Base-by-base conservation (phyloP, 2,113 vertebrate species). In the Syrrhaptes paradoxus region DNA sequence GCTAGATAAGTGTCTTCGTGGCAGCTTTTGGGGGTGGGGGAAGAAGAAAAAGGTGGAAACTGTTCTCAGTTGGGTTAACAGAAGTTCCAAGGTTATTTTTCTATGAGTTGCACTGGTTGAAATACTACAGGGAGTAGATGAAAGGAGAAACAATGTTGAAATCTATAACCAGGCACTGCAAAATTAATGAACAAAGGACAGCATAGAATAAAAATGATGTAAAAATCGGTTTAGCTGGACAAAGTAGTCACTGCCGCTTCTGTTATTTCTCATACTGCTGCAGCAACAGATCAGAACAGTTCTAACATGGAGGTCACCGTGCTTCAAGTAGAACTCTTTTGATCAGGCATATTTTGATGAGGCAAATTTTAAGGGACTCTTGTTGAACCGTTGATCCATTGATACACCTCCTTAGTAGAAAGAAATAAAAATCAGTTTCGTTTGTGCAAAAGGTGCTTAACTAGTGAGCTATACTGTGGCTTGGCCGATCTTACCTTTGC, bases 1-100 rank as follows among this genome's bases (percentile, higher is more conserved):
- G 59, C 59, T 59, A 61, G 78, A 46, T 91, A 91, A 93, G 91
- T 91, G 91, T 91, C 87, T 95, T 94, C 29, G 43, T 94, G 91
- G 95, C 94, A 96, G 67, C n/a, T 90, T 77, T 63, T 58, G 45
- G 77, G 48, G 43, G 28, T 4, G 4, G 25, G 24, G 25, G 43
- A 83, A 65, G 55, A 87, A 90, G 63, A 58, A 88, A 73, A 77
- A 78, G 63, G 34, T 93, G 32, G 82, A 74, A 96, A 66, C 32
- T 52, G 11, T 70, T 38, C 61, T 68, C 48, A 73, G 49, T 58
- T 46, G 85, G 66, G 31, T 62, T 89, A 95, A 16, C 15, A 17
- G 17, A 62, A 91, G 49, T 75, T 75, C 43, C 59, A 66, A 76
- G 54, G 72, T 73, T 79, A 55, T 87, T 96, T 91, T 94, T 45